phyloP scores from a whole-genome alignment of 2,113 vertebrate species.

The Apus apus region DNA sequence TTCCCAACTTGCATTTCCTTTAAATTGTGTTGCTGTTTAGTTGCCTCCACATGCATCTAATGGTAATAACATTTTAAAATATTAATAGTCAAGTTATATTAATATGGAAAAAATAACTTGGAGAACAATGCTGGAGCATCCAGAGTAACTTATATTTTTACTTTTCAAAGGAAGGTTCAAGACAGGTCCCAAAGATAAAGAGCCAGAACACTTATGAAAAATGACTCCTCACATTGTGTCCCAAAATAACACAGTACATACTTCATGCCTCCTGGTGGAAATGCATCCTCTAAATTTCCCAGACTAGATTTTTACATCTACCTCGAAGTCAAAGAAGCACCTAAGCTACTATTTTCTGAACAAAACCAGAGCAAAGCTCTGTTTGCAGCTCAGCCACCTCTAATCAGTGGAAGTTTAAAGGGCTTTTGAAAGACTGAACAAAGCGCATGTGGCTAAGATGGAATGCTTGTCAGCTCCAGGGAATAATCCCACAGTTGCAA shows the following conservation, averaged over 20 bases:
- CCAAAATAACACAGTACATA: neutral
- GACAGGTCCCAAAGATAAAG: neutral
- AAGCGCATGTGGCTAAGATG: conserved; percentile 14
- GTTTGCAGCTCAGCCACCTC: conserved; percentile 29
- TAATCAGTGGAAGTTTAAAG: conserved; percentile 45
- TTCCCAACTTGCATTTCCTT: neutral
- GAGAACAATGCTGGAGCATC: neutral
- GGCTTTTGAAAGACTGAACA: conserved; percentile 52
- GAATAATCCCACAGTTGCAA: conserved; percentile 17
- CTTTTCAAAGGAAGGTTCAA: neutral
- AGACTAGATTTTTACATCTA: neutral
- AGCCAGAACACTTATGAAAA: neutral
- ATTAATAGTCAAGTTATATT: neutral
- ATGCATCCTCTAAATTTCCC: neutral
- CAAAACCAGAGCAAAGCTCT: neutral
- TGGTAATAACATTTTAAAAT: neutral
- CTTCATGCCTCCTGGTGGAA: neutral
- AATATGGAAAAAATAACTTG: neutral
- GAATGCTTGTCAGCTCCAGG: conserved; percentile 41
- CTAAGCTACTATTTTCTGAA: conserved; percentile 3
- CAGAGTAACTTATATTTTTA: neutral
- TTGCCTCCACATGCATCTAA: neutral
- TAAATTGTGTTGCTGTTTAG: neutral
- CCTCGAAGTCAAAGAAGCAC: neutral
- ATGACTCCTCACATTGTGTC: neutral